These are phyloP conservation scores for Neotoma lepida DNA, from an alignment of 2,113 vertebrate species.

Conservation along the genomic window DNA sequence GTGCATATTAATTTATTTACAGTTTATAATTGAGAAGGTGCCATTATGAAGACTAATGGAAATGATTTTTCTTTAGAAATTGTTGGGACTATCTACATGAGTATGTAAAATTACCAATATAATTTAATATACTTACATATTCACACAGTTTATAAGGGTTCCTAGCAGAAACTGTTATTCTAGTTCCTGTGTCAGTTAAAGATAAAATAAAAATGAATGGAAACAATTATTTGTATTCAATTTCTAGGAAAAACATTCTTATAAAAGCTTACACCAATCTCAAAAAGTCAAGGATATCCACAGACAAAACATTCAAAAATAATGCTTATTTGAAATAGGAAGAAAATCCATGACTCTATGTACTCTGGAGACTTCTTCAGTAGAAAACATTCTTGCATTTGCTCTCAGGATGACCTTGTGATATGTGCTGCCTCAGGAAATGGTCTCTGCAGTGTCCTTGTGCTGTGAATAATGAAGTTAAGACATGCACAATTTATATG, in stretches of 20 bases:
- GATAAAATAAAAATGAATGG: not conserved
- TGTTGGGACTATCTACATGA: not conserved
- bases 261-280: not conserved
- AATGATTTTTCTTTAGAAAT: not conserved
- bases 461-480: not conserved
- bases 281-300: not conserved
- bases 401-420: not conserved
- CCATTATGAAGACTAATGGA: not conserved
- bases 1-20: not conserved
- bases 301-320: not conserved
- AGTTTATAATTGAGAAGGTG: not conserved
- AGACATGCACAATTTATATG: not conserved
- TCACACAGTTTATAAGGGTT: not conserved
- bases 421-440: not conserved
- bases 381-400: not conserved
- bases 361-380: not conserved
- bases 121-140: not conserved
- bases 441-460: not conserved
- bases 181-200: not conserved
- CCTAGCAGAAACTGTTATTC: not conserved
- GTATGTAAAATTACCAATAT: not conserved
- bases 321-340: not conserved
- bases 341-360: not conserved
- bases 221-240: not conserved
- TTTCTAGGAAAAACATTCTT: not conserved